Conservation (phyloP, 2,888 invertebrate species). For the Drosophila melanosoma region DNA sequence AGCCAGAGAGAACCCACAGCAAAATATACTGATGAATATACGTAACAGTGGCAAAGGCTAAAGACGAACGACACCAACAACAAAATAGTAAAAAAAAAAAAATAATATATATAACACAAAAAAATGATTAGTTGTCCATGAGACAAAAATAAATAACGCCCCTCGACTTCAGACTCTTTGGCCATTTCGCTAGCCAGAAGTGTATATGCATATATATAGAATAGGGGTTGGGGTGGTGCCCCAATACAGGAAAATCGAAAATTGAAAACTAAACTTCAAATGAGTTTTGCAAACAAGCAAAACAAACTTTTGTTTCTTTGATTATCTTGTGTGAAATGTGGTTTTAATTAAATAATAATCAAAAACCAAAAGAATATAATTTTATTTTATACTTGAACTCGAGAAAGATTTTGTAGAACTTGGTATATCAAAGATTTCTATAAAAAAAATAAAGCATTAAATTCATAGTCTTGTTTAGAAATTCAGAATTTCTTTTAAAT, state of each 20-base stretch:
- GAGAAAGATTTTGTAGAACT: background rate
- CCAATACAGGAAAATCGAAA: background rate
- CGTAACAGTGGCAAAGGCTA: conserved; percentile 40
- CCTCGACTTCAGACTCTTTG: conserved; percentile 1
- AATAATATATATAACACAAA: conserved; percentile 8
- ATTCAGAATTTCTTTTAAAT: background rate
- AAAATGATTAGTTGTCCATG: conserved; percentile 39
- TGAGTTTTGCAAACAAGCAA: background rate
- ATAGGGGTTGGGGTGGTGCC: background rate
- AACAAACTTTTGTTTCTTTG: background rate
- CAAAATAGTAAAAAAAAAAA: conserved; percentile 19
- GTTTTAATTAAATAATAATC: background rate
- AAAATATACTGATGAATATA: conserved; percentile 28
- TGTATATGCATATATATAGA: background rate
- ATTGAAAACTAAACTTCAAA: background rate
- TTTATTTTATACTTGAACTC: background rate
- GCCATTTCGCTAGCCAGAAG: conserved; percentile 18
- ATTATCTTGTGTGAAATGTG: background rate
- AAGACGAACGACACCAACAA: conserved; percentile 22
- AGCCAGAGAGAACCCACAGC: conserved; percentile 44
- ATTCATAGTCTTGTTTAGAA: background rate
- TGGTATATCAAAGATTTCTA: background rate
- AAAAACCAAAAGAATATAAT: background rate
- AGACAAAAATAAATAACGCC: conserved; percentile 24
- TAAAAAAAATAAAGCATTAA: background rate